These are phyloP conservation scores for Phyllopteryx taeniolatus DNA, from an alignment of 2,113 vertebrate species.

Conservation along the genomic window DNA sequence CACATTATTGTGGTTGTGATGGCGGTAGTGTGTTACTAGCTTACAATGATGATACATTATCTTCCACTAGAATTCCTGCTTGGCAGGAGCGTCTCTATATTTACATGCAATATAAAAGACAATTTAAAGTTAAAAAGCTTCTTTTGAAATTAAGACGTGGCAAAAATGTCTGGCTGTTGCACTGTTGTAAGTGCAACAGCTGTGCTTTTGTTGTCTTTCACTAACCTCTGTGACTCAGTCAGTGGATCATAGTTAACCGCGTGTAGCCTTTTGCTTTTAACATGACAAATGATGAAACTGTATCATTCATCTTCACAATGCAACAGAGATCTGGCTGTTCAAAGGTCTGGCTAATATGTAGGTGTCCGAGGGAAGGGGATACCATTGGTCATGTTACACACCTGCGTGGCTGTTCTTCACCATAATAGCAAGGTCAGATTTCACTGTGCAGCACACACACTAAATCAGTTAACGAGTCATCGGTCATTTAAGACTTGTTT, in stretches of 20 bases:
- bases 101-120: too few relatives aligned
- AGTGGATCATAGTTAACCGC: constrained; percentile 13
- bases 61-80: too few relatives aligned
- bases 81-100: too few relatives aligned
- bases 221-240: constrained; percentile 11
- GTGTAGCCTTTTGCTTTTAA: constrained; percentile 6
- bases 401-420: constrained; percentile 48
- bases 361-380: constrained; percentile 33
- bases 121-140: not conserved
- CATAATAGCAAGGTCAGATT: constrained; percentile 43
- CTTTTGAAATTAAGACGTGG: not conserved
- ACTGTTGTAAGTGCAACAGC: constrained; percentile 19
- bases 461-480: not conserved
- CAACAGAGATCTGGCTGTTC: constrained; percentile 23
- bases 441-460: constrained; percentile 15
- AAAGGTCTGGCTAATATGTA: constrained; percentile 28
- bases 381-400: constrained; percentile 52
- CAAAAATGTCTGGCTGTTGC: constrained; percentile 1
- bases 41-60: too few relatives aligned
- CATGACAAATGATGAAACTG: constrained; percentile 34
- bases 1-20: too few relatives aligned
- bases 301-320: constrained; percentile 46
- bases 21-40: too few relatives aligned
- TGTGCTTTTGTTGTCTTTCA: constrained; percentile 11
- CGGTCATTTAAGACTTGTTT: constrained; percentile 5